Base-by-base conservation (phyloP, 2,113 vertebrate species). In the Tyrannus savana region DNA sequence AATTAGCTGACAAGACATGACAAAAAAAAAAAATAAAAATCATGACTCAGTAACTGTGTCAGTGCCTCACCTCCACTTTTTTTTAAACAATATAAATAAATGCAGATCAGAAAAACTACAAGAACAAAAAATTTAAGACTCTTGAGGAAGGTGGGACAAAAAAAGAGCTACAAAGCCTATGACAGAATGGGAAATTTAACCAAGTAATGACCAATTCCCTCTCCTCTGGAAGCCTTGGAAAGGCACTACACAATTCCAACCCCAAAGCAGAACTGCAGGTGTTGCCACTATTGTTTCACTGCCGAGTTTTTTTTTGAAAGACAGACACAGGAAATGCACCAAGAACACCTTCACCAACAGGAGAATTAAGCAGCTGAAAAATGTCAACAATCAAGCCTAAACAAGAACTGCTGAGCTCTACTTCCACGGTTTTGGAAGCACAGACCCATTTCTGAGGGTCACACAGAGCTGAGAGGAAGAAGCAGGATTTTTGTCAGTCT, bases 221-320 rank as follows among this genome's bases (percentile, higher is more conserved):
- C 10, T 44, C 24, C 75, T 27, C 8, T 19, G 53, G 79, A 56
- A 60, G 86, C 88, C 78, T 37, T 67, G 39, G 90, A 59, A 95
- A 96, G 62, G 87, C 86, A 86, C 39, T 5, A 63, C 19, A 46
- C 19, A 22, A 59, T 9, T 75, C 49, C 63, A 89, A 64, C n/a
- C 62, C 64, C 63, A 92, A 89, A 80, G 84, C 6, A 27, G 91
- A 92, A 39, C 50, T 52, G 23, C 30, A 6, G 12, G 18, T 74
- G 49, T 66, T 96, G 97, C 94, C 97, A 78, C 96, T 90, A 76
- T 18, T 93, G 89, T 87, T 96, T 64, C 69, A 88, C 86, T 13
- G 3, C 69, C 86, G 27, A 93, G 88, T n/a, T 10, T 56, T 66
- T 85, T 27, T 41, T 41, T 41, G 12, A 41, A 46, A 92, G 74